Evolutionary conservation across 1,140 invertebrate genomes (phyloP).

Genomic region (Sarcophaga bullata): DNA sequence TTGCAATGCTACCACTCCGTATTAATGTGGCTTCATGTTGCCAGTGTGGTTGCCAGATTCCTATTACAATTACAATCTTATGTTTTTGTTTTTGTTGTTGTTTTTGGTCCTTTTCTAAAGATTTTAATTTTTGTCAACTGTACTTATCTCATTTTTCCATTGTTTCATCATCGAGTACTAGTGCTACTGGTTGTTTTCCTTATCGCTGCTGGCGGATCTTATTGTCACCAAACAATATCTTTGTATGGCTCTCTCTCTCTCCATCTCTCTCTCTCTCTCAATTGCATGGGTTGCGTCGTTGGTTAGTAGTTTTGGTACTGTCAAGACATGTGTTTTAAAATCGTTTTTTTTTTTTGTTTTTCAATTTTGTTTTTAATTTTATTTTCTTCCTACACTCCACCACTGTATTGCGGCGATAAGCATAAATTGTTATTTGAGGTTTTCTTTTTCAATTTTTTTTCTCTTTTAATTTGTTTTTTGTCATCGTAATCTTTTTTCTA

Average conservation of each 20-base stretch:
- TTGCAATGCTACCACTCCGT: no score
- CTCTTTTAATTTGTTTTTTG: constrained; percentile 11
- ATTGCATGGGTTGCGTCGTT: neutral
- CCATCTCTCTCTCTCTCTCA: neutral
- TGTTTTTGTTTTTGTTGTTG: constrained; percentile 4
- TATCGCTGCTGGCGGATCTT: constrained; percentile 28
- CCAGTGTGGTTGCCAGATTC: neutral
- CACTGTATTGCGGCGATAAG: constrained; percentile 26
- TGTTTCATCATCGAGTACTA: neutral
- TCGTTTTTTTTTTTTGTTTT: no score
- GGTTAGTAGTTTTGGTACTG: neutral
- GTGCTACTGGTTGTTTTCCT: constrained; percentile 18
- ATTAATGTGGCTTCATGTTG: neutral
- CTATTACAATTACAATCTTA: neutral
- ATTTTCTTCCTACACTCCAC: neutral
- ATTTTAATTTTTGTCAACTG: neutral
- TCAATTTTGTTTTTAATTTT: no score
- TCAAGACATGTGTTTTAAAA: neutral
- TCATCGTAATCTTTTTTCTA: constrained; percentile 22
- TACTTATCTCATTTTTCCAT: neutral
- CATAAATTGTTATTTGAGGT: constrained; percentile 34
- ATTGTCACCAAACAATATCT: constrained; percentile 22
- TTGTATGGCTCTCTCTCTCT: neutral
- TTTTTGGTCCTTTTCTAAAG: neutral
- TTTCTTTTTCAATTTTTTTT: constrained; percentile 2